A percentile compares a stretch with the other conserved stretches of the same genome.
These are phyloP conservation scores for Heliconius eleuchia DNA, from an alignment of 1,140 invertebrate species.

Conservation along the genomic window DNA sequence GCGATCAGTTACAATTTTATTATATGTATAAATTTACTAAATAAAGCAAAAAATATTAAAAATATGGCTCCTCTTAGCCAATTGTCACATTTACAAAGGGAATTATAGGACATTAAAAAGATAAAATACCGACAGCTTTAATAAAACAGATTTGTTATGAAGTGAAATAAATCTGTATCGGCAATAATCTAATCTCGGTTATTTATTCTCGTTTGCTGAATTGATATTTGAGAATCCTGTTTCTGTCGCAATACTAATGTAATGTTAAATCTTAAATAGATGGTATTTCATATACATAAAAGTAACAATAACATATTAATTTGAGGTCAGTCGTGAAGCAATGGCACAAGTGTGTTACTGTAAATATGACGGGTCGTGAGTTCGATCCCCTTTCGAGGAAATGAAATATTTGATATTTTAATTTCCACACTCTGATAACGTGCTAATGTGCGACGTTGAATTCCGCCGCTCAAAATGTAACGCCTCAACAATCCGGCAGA, in stretches of 20 bases:
- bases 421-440: no score
- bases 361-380: no score
- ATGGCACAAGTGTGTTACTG: no score
- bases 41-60: not conserved
- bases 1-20: no score
- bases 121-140: constrained; percentile 16
- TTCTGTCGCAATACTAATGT: constrained; percentile 5
- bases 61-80: not conserved
- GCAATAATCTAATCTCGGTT: constrained; percentile 31
- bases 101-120: constrained; percentile 15
- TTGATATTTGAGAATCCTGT: constrained; percentile 13
- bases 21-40: no score
- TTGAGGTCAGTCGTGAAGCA: no score
- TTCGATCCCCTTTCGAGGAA: no score
- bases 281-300: not conserved
- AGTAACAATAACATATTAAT: no score
- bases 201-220: constrained; percentile 27
- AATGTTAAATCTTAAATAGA: constrained; percentile 22
- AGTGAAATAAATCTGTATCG: constrained; percentile 28
- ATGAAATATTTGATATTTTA: no score
- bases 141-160: constrained; percentile 19
- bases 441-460: no score
- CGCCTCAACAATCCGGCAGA: no score
- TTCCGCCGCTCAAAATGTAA: no score
- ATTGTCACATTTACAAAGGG: constrained; percentile 1